Evolutionary conservation across 37 sponge, comb jelly and placozoan species (phyloP), one percentile per base, ranked within the genome.

Genomic region (Trichoplax adhaerens): DNA sequence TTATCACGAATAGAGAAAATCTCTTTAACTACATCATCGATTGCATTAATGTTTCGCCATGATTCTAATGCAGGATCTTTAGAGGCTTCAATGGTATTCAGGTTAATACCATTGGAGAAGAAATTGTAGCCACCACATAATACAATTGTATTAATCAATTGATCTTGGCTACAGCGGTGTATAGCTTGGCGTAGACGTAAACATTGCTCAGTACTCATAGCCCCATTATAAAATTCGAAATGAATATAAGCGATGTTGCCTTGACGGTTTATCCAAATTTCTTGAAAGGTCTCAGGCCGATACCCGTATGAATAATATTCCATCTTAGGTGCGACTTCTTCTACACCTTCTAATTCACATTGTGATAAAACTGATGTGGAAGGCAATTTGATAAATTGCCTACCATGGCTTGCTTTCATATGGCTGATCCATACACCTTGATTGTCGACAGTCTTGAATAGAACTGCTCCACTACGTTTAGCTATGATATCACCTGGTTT

Each of bases 41-140:
- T 76, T 1, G 77, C 77, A 12, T 54, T 54, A 47, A 68, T 68
- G 77, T 68, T 68, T 12, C 10, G n/a, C 6, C 47, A 29, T 68
- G 77, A 76, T 50, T 76, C 77, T 7, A 7, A 49, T 8, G 53
- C 57, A 47, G 67, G 67, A 29, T 68, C 71, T 5, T 7, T n/a
- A 29, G 68, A 4, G 53, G 58, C 52, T n/a, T 68, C 70, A 12
- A 65, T 76, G 50, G 58, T 48, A 48, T 76, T 65, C 68, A 68
- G 54, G 5, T 76, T 8, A 69, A 68, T 76, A 12, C 77, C 67
- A 72, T 68, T 69, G 53, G 46, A 50, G 77, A 76, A 65, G 56
- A 47, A 5, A 51, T 76, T 69, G 12, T 46, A 3, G 4, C 77
- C 68, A 55, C 77, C 68, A 29, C 29, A 29, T 29, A 29, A 29